Evolutionary conservation across 2,113 vertebrate species (phyloP), one percentile per base, ranked within the genome.

Genomic region (Xenopus laevis): DNA sequence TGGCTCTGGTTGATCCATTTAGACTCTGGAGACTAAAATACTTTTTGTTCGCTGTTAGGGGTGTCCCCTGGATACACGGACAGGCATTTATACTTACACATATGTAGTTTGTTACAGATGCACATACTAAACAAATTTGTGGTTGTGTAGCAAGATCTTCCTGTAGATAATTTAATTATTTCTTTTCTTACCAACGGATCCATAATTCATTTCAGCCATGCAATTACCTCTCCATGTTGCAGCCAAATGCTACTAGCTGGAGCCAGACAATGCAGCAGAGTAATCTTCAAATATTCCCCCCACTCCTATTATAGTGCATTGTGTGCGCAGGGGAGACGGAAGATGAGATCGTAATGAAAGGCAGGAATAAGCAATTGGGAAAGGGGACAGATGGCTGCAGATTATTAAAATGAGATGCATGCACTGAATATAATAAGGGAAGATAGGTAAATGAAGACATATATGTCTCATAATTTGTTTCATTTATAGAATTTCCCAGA

Each of bases 261-360:
- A 45, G 8, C 3, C 7, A 69, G 65, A 76, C 73, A 76, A 76
- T 69, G 73, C 58, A 44, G 63, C 52, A 59, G 66, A 59, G 63
- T 76, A 76, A 76, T 76, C 73, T 76, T 76, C 6, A 50, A 65
- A 50, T 76, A 62, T 55, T 21, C 40, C 66, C 64, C 57, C 40
- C 40, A 59, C 64, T 45, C 23, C 23, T 27, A 62, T 69, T 76
- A 76, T 68, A 57, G 46, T 23, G 58, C 27, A 69, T 68, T 61
- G 66, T 76, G 66, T 69, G 46, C 68, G 30, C 47, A 69, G 66
- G 65, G 45, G 58, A 76, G 65, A 76, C 73, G 69, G 66, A 63
- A 69, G 73, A 76, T 69, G 73, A 44, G 66, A 53, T 62, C 65
- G 27, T 69, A 76, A 69, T 76, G 66, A 76, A 76, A 76, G 66